These are phyloP conservation scores for Gastrophryne carolinensis DNA, from an alignment of 2,797 vertebrate genomes.

Conservation along the genomic window DNA sequence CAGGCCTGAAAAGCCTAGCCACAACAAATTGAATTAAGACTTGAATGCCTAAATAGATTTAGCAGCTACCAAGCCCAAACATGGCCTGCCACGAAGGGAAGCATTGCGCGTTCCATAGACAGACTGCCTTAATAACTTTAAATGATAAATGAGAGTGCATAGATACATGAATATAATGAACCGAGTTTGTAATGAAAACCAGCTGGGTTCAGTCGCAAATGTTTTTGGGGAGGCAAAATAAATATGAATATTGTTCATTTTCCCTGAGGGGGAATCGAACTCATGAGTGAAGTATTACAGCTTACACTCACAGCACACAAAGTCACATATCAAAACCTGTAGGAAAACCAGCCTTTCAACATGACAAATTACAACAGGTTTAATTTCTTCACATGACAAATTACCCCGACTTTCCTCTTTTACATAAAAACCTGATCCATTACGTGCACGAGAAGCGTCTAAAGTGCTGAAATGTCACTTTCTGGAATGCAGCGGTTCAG, in stretches of 20 bases:
- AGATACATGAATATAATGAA: slow-evolving; percentile 52
- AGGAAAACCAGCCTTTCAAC: slow-evolving; percentile 53
- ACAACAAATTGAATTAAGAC: slow-evolving; percentile 39
- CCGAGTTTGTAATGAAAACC: slow-evolving; percentile 51
- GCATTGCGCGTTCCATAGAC: slow-evolving; percentile 37
- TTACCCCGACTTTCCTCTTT: slow-evolving; percentile 47
- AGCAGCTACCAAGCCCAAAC: slow-evolving; percentile 36
- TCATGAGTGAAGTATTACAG: slow-evolving; percentile 53
- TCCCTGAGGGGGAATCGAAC: slow-evolving; percentile 52
- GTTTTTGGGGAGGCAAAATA: slow-evolving; percentile 54
- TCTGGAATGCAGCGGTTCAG: neutral
- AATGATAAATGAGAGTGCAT: slow-evolving; percentile 50
- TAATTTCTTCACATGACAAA: slow-evolving; percentile 54
- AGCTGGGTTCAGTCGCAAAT: slow-evolving; percentile 53
- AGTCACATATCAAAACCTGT: slow-evolving; percentile 54
- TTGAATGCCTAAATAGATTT: slow-evolving; percentile 48
- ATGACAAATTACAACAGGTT: slow-evolving; percentile 54
- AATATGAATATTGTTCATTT: slow-evolving; percentile 54
- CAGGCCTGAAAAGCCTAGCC: slow-evolving; percentile 11
- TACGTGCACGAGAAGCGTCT: slow-evolving; percentile 27
- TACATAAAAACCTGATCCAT: slow-evolving; percentile 50
- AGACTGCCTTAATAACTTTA: slow-evolving; percentile 47
- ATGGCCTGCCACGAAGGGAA: slow-evolving; percentile 32
- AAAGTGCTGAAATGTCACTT: slow-evolving; percentile 19
- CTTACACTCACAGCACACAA: slow-evolving; percentile 48